Conservation (phyloP, 2,797 vertebrate species). For the Thunnus albacares region DNA sequence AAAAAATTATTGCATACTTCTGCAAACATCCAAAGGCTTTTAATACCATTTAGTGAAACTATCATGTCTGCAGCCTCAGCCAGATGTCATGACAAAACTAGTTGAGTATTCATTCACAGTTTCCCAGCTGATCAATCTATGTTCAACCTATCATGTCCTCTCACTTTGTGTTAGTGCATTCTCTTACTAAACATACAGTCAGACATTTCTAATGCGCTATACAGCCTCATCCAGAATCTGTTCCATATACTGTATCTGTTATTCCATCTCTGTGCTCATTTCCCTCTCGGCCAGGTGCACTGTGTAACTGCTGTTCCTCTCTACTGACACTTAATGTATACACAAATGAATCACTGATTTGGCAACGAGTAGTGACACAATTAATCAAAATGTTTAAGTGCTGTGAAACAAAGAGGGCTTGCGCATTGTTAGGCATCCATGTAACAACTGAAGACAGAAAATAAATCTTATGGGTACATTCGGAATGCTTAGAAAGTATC, state of each 20-base stretch:
- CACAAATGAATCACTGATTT: conserved; percentile 66
- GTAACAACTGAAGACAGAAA: conserved; percentile 60
- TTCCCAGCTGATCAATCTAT: background rate
- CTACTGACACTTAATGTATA: conserved; percentile 68
- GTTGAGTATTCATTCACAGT: background rate
- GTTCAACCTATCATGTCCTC: conserved; percentile 2
- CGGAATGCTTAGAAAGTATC: conserved; percentile 41
- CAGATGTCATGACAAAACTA: background rate
- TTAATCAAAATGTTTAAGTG: conserved; percentile 65
- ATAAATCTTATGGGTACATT: background rate
- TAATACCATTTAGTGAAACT: background rate
- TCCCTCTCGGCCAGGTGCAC: conserved; percentile 70
- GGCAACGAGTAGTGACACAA: conserved; percentile 50
- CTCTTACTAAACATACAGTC: background rate
- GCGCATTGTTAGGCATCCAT: conserved; percentile 34
- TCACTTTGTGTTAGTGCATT: conserved; percentile 10
- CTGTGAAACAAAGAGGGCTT: conserved; percentile 6
- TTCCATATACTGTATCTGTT: conserved; percentile 44
- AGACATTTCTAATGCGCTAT: conserved; percentile 33
- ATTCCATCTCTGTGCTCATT: conserved; percentile 57
- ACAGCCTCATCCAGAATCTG: conserved; percentile 37
- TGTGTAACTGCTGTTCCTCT: conserved; percentile 58
- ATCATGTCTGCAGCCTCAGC: background rate
- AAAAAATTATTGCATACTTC: conserved; percentile 8
- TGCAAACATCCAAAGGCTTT: background rate